phyloP scores from a whole-genome alignment of 2,888 invertebrate species.

The Microctonus hyperodae region DNA sequence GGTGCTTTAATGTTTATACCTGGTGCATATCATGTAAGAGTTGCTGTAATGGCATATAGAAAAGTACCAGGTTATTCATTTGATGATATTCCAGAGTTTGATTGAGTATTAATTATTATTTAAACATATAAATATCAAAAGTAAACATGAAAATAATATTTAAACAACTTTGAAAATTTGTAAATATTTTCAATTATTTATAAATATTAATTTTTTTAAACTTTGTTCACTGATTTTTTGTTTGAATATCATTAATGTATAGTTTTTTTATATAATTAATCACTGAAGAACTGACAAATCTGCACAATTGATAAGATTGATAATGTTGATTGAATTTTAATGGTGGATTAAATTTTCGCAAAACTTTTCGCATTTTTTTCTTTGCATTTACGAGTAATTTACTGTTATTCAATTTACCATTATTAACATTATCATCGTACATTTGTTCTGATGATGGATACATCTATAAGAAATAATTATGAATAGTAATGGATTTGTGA shows the following conservation, averaged over 20 bases:
- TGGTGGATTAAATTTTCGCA: conserved; percentile 49
- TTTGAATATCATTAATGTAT: background rate
- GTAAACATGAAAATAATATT: conserved; percentile 12
- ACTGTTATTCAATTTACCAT: background rate
- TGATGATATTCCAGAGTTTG: conserved; percentile 89
- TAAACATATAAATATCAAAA: conserved; percentile 27
- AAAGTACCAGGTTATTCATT: conserved; percentile 85
- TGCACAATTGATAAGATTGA: conserved; percentile 39
- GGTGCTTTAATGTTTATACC: conserved; percentile 91
- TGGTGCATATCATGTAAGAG: conserved; percentile 88
- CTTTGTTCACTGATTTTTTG: no score
- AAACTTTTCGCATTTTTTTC: conserved; percentile 35
- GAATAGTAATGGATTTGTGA: no score
- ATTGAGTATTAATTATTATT: conserved; percentile 62
- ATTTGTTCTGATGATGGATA: background rate
- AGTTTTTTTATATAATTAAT: conserved; percentile 43
- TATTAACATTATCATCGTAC: background rate
- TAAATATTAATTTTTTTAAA: no score
- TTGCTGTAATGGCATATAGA: conserved; percentile 85
- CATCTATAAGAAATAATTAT: background rate
- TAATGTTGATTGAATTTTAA: conserved; percentile 33
- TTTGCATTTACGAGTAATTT: conserved; percentile 28
- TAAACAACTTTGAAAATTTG: background rate
- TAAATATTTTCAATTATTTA: background rate
- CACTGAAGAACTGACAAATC: conserved; percentile 42